These are phyloP conservation scores for Gulo gulo DNA, from an alignment of 2,113 vertebrate species.

Conservation along the genomic window DNA sequence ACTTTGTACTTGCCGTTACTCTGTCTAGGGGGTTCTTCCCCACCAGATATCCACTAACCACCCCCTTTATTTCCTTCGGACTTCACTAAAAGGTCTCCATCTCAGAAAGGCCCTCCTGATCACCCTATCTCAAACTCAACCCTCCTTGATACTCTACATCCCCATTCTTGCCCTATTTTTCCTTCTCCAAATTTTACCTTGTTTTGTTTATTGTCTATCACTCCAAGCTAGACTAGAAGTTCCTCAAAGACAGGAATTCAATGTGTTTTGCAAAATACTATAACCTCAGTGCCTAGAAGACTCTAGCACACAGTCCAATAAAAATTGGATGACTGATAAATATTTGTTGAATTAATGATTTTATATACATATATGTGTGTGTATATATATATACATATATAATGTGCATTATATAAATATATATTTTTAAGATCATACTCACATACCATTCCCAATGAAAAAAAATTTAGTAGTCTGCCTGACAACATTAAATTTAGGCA, in stretches of 20 bases:
- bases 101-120: background rate
- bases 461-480: background rate
- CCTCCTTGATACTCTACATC: background rate
- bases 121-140: background rate
- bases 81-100: background rate
- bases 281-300: background rate
- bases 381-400: no score
- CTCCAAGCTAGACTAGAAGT: background rate
- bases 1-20: background rate
- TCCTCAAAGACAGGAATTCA: background rate
- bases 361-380: background rate
- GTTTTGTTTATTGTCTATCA: background rate
- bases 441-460: background rate
- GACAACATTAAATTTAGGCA: background rate
- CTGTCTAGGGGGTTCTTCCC: background rate
- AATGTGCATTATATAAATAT: background rate
- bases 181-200: background rate
- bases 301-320: background rate
- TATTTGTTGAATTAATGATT: background rate
- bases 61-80: background rate
- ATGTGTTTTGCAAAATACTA: background rate
- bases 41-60: background rate
- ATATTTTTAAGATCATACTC: background rate
- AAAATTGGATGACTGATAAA: background rate
- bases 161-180: background rate